phyloP scores from a whole-genome alignment of 2,888 invertebrate species.

The Andrena dorsata region DNA sequence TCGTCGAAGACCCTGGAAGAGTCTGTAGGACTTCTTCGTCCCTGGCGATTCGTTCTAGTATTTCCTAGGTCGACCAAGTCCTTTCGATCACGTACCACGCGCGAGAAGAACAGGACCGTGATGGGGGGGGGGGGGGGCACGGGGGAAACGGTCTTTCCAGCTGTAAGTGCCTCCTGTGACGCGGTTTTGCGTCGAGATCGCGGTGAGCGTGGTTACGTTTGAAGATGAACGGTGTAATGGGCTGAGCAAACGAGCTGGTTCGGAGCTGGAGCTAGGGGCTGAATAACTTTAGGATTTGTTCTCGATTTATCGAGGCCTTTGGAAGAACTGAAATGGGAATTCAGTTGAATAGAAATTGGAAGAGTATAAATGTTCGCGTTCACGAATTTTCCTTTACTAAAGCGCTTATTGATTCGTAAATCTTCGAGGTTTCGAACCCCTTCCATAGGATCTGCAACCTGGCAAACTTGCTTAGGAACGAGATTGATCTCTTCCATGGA shows the following conservation, averaged over 20 bases:
- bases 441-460: no score
- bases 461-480: no score
- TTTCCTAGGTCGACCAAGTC: neutral
- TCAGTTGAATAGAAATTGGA: no score
- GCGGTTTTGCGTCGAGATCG: neutral
- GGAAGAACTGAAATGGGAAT: no score
- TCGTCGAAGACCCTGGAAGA: neutral
- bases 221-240: neutral
- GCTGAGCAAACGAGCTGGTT: neutral
- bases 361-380: no score
- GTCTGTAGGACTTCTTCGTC: neutral
- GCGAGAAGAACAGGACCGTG: neutral
- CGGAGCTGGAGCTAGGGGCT: neutral
- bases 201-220: neutral
- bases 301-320: no score
- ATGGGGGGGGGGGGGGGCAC: neutral
- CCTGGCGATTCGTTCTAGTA: neutral
- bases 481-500: no score
- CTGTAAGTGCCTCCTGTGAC: neutral
- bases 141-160: neutral
- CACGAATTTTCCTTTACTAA: no score
- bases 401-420: no score
- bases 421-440: no score
- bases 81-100: conserved; percentile 9
- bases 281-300: no score